Conservation (phyloP, 2,113 vertebrate species). For the Mastomys coucha region DNA sequence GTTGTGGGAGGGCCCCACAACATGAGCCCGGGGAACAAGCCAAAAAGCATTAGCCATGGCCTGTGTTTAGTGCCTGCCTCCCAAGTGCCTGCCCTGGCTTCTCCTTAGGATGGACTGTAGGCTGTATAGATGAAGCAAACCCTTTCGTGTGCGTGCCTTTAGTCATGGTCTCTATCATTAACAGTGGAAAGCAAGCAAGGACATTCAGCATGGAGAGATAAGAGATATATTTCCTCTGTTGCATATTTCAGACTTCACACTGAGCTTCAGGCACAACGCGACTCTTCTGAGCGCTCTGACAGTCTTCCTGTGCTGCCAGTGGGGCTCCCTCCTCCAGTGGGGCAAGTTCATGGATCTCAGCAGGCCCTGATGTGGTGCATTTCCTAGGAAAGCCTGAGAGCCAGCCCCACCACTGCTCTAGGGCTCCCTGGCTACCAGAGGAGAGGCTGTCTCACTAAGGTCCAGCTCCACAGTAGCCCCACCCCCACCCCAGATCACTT, state of each 20-base stretch:
- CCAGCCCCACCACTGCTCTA: slow-evolving; percentile 44
- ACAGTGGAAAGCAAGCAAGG: not conserved
- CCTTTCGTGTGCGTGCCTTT: not conserved
- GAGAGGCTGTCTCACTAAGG: slow-evolving; percentile 17
- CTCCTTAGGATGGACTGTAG: not conserved
- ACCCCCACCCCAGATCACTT: not conserved
- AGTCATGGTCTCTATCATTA: not conserved
- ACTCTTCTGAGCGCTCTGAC: slow-evolving; percentile 24
- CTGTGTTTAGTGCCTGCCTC: not conserved
- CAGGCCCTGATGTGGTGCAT: not conserved
- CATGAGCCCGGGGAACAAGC: not conserved
- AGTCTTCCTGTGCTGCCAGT: not conserved
- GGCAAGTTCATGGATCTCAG: slow-evolving; percentile 22
- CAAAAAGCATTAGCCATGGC: not conserved
- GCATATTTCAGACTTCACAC: slow-evolving; percentile 81
- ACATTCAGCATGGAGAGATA: slow-evolving; percentile 63
- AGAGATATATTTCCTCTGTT: slow-evolving; percentile 83
- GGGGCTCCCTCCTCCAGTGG: not conserved
- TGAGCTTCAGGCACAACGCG: slow-evolving; percentile 71
- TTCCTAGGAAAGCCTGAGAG: not conserved
- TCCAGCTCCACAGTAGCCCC: slow-evolving; percentile 38
- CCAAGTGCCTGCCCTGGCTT: not conserved
- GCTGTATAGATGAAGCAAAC: not conserved
- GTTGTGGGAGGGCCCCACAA: not conserved
- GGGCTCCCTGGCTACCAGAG: slow-evolving; percentile 65